Conservation (phyloP, 2,113 vertebrate genomes). For the Columba janthina region DNA sequence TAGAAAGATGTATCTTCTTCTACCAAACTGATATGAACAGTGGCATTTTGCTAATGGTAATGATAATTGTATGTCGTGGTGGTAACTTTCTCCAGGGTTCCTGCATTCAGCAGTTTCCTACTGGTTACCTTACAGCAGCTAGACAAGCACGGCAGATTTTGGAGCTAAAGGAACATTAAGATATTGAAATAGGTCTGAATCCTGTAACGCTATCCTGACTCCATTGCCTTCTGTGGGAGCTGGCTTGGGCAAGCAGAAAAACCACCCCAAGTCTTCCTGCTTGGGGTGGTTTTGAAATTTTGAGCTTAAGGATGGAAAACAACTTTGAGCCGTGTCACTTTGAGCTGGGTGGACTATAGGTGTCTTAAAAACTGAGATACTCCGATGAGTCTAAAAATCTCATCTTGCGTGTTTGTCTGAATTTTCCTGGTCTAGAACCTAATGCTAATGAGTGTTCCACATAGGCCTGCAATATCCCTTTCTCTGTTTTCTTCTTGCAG, state of each 20-base stretch:
- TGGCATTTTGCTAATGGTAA: background rate
- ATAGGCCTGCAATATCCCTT: background rate
- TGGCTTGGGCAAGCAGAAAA: background rate
- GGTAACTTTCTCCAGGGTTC: background rate
- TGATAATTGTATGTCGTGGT: background rate
- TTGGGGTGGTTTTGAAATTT: background rate
- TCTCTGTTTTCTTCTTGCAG: background rate
- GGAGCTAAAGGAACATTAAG: background rate
- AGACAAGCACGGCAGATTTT: background rate
- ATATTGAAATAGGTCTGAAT: background rate
- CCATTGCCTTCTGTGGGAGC: background rate
- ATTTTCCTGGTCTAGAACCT: background rate
- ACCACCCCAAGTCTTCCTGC: background rate
- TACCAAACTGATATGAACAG: background rate
- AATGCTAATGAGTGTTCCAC: background rate
- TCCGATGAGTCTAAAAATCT: background rate
- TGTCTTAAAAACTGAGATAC: background rate
- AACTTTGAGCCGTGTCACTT: background rate
- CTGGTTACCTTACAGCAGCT: background rate
- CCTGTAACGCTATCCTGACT: background rate
- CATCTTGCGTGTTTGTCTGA: background rate
- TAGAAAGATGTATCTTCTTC: background rate
- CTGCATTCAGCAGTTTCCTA: background rate
- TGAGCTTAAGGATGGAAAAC: background rate
- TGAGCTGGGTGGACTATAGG: background rate